A percentile compares a stretch with the other conserved stretches of the same genome.
Evolutionary conservation across 2,113 vertebrate species (phyloP).

Genomic region (Alethe diademata): DNA sequence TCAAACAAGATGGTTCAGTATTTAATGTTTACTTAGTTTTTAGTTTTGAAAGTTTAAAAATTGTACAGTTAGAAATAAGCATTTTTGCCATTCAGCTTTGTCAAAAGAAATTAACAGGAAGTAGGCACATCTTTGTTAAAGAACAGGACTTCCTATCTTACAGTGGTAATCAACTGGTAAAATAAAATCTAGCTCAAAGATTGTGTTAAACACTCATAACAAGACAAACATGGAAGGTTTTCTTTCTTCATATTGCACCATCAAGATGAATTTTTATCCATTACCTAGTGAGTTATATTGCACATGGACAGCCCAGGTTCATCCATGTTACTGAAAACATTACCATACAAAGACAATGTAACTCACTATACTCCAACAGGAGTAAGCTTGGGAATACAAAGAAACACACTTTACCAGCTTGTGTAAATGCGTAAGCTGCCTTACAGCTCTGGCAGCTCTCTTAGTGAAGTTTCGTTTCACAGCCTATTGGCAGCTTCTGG

Average conservation of each 20-base stretch:
- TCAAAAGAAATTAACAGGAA: constrained; percentile 48
- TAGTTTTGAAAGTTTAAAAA: constrained; percentile 51
- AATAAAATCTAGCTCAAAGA: constrained; percentile 47
- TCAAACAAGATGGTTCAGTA: not conserved
- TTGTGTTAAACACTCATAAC: constrained; percentile 40
- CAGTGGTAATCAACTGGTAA: constrained; percentile 48
- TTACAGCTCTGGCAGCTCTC: not conserved
- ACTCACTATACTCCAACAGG: not conserved
- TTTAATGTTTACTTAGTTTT: constrained; percentile 44
- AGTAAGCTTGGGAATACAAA: not conserved
- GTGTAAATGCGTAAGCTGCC: not conserved
- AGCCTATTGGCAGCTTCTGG: not conserved
- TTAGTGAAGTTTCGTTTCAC: not conserved
- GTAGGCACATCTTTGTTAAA: constrained; percentile 64
- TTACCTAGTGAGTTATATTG: constrained; percentile 8
- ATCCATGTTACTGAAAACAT: constrained; percentile 19
- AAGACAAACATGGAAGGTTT: constrained; percentile 47
- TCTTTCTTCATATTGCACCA: constrained; percentile 40
- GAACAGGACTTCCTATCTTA: constrained; percentile 46
- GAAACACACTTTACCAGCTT: not conserved
- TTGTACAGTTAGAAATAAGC: constrained; percentile 48
- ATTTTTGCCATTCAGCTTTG: constrained; percentile 47
- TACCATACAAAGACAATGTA: constrained; percentile 32
- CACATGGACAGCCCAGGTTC: not conserved
- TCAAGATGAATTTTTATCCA: constrained; percentile 29